phyloP scores from a whole-genome alignment of 1,140 invertebrate genomes.

The Dendroctonus valens region DNA sequence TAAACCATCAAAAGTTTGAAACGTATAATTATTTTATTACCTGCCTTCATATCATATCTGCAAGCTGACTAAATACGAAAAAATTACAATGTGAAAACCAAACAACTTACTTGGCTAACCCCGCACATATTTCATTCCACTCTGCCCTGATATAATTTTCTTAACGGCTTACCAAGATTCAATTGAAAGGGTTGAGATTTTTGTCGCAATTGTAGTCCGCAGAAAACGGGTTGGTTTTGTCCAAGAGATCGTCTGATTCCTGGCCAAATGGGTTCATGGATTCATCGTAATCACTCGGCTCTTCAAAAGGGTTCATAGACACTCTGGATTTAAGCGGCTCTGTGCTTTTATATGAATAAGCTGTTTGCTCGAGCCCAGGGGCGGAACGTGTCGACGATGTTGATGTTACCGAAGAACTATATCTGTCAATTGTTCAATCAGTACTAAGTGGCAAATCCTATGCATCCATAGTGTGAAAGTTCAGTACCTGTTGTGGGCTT shows the following conservation, averaged over 20 bases:
- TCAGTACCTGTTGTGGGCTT: conserved; percentile 49
- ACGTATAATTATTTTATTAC: background rate
- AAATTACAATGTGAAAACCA: background rate
- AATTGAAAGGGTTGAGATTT: conserved; percentile 42
- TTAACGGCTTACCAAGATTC: background rate
- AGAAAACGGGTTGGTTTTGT: conserved; percentile 66
- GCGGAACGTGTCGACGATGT: background rate
- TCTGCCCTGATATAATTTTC: background rate
- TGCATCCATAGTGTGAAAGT: background rate
- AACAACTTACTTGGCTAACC: background rate
- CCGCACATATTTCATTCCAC: background rate
- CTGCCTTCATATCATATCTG: background rate
- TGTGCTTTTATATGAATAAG: background rate
- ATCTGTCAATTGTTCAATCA: background rate
- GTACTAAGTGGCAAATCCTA: background rate
- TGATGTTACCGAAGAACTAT: background rate
- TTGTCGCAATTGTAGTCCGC: conserved; percentile 43
- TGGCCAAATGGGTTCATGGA: conserved; percentile 48
- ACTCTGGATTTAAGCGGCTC: background rate
- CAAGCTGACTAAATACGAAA: background rate
- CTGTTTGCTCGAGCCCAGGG: background rate
- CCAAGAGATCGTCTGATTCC: conserved; percentile 51
- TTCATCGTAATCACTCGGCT: conserved; percentile 46
- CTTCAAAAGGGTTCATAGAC: conserved; percentile 49
- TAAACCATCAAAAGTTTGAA: background rate